Conservation (phyloP, 2,888 invertebrate species). For the Caenorhabditis imperialis region DNA sequence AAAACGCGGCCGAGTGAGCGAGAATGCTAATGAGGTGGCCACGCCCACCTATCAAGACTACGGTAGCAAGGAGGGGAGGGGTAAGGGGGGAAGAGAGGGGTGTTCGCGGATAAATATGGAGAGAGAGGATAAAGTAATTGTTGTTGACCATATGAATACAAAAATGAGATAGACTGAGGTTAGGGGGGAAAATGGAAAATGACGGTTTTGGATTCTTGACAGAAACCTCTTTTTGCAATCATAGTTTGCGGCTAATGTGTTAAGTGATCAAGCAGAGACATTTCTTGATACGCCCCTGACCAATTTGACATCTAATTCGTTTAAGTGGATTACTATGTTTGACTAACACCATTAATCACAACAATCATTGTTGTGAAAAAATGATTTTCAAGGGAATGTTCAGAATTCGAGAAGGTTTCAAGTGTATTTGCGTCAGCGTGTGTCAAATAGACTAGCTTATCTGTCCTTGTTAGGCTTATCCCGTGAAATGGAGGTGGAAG, state of each 20-base stretch:
- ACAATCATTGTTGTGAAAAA: conserved; percentile 27
- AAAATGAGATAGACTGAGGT: conserved; percentile 12
- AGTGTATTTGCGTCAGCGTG: not conserved
- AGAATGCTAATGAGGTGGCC: conserved; percentile 40
- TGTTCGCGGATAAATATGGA: conserved; percentile 34
- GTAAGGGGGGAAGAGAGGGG: conserved; percentile 3
- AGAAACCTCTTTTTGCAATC: conserved; percentile 32
- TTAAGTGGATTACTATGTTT: conserved; percentile 57
- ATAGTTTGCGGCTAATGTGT: conserved; percentile 54
- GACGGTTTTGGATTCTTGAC: conserved; percentile 18
- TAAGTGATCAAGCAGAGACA: conserved; percentile 49
- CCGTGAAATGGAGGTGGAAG: too few relatives aligned
- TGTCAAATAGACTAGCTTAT: not conserved
- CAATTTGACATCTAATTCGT: conserved; percentile 54
- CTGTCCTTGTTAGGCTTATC: conserved; percentile 2
- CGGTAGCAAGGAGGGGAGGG: too few relatives aligned
- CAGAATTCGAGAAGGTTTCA: not conserved
- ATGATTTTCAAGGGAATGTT: not conserved
- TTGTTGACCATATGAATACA: conserved; percentile 3
- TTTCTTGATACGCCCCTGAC: conserved; percentile 44
- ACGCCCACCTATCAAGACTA: conserved; percentile 44
- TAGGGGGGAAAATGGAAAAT: conserved; percentile 4
- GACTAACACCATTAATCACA: conserved; percentile 47
- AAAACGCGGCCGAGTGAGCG: conserved; percentile 11
- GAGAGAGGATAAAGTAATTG: conserved; percentile 10